These are phyloP conservation scores for Aphrocallistes beatrix DNA, from an alignment of 37 sponge, comb jelly and placozoan genomes.

Conservation along the genomic window DNA sequence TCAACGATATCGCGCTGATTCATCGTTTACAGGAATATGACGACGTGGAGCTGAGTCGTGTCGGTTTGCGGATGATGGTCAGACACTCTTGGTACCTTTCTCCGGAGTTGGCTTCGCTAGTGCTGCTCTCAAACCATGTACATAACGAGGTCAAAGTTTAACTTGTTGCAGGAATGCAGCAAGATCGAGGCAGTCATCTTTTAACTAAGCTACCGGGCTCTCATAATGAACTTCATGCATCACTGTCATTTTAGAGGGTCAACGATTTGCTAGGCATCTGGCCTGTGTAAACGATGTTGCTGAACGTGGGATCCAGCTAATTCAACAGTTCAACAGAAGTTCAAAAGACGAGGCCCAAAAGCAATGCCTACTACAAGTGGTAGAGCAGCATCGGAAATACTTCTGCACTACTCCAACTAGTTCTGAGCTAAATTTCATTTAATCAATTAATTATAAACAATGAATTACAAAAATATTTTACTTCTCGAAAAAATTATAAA, in stretches of 20 bases:
- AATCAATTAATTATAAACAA: not conserved
- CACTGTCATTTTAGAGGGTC: constrained; percentile 9
- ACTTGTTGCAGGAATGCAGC: constrained; percentile 9
- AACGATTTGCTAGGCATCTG: constrained; percentile 18
- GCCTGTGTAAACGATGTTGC: constrained; percentile 14
- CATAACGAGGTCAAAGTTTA: constrained; percentile 15
- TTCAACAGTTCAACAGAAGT: constrained; percentile 13
- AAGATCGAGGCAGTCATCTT: not conserved
- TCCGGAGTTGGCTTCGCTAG: constrained; percentile 18
- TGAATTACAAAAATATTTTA: no score
- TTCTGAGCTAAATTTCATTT: constrained; percentile 20
- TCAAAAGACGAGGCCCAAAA: constrained; percentile 19
- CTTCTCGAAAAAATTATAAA: no score
- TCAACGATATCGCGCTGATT: constrained; percentile 14
- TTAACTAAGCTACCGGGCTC: constrained; percentile 16
- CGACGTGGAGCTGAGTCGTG: constrained; percentile 20
- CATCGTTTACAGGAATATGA: constrained; percentile 17
- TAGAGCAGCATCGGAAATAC: constrained; percentile 11
- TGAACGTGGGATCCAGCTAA: constrained; percentile 17
- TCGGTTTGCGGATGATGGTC: constrained; percentile 19
- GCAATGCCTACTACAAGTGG: constrained; percentile 19
- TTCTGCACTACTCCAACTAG: constrained; percentile 17
- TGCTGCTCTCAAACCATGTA: constrained; percentile 13
- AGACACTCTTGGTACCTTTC: constrained; percentile 17
- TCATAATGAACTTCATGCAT: constrained; percentile 15